Evolutionary conservation across 2,888 invertebrate genomes (phyloP).

Genomic region (Campoplex capitator): DNA sequence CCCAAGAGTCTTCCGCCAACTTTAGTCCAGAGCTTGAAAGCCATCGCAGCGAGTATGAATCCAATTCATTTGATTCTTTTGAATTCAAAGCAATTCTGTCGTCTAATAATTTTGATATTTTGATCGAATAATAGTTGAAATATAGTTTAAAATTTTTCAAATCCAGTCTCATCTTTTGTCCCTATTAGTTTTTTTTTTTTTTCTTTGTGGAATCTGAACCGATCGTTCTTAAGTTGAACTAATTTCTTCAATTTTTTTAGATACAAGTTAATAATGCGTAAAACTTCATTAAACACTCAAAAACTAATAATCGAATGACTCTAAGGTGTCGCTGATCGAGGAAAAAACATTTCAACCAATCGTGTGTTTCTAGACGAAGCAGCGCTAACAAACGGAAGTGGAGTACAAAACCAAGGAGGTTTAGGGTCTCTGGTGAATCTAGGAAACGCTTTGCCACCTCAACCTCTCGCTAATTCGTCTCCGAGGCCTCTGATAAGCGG

Average conservation of each 20-base stretch:
- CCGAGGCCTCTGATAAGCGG: conserved; percentile 73
- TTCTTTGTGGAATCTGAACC: too few relatives aligned
- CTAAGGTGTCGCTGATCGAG: neutral
- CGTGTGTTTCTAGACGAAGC: conserved; percentile 50
- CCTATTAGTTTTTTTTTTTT: too few relatives aligned
- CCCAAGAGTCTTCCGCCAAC: conserved; percentile 94
- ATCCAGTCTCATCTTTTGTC: too few relatives aligned
- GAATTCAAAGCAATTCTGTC: neutral
- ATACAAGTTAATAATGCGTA: neutral
- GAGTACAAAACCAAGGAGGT: conserved; percentile 54
- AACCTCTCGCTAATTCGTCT: conserved; percentile 58
- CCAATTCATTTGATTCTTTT: neutral
- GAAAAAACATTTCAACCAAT: neutral
- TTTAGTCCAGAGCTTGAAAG: conserved; percentile 88
- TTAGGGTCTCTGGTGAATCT: conserved; percentile 68
- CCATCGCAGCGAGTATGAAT: conserved; percentile 84
- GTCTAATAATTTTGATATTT: neutral
- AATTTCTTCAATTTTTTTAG: neutral
- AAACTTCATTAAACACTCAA: neutral
- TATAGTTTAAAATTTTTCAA: too few relatives aligned
- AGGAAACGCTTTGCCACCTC: conserved; percentile 54
- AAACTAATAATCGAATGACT: neutral
- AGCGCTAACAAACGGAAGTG: conserved; percentile 66
- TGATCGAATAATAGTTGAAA: neutral
- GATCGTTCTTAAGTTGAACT: neutral